A percentile compares a stretch with the other conserved stretches of the same genome.
Evolutionary conservation across 2,888 invertebrate genomes (phyloP).

Genomic region (Dicranocentrus wangi): DNA sequence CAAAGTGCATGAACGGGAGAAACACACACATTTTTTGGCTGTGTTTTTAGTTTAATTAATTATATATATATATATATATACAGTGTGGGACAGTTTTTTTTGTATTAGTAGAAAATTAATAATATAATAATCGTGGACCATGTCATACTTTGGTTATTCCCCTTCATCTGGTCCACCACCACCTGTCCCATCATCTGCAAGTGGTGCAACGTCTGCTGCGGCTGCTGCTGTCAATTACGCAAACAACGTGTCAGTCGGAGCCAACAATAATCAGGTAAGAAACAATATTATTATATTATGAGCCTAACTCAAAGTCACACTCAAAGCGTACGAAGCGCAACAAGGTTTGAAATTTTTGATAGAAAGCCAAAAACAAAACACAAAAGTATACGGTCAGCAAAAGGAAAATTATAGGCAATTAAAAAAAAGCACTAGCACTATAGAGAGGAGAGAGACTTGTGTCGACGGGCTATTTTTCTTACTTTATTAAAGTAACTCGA

Average conservation of each 20-base stretch:
- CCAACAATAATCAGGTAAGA: conserved; percentile 61
- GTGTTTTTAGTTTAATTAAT: background rate
- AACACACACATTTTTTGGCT: too few species aligned
- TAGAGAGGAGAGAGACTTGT: too few species aligned
- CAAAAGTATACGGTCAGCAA: too few species aligned
- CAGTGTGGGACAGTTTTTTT: conserved; percentile 12
- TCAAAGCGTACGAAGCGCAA: background rate
- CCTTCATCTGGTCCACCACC: conserved; percentile 68
- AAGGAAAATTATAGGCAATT: conserved; percentile 19
- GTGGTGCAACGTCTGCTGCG: conserved; percentile 56
- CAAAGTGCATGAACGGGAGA: too few species aligned
- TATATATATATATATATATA: background rate
- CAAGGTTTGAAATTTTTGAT: conserved; percentile 8
- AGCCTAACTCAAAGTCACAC: too few species aligned
- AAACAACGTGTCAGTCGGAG: conserved; percentile 62
- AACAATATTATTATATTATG: too few species aligned
- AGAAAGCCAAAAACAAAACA: conserved; percentile 24
- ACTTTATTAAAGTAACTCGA: too few species aligned
- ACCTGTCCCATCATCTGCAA: conserved; percentile 67
- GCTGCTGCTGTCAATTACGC: conserved; percentile 59
- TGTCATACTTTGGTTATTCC: conserved; percentile 73
- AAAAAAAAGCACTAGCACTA: conserved; percentile 27
- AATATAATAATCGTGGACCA: conserved; percentile 49
- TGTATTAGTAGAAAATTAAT: conserved; percentile 8
- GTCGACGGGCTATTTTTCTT: too few species aligned